These are phyloP conservation scores for Tetramorium bicarinatum DNA, from an alignment of 2,888 invertebrate genomes.

Conservation along the genomic window DNA sequence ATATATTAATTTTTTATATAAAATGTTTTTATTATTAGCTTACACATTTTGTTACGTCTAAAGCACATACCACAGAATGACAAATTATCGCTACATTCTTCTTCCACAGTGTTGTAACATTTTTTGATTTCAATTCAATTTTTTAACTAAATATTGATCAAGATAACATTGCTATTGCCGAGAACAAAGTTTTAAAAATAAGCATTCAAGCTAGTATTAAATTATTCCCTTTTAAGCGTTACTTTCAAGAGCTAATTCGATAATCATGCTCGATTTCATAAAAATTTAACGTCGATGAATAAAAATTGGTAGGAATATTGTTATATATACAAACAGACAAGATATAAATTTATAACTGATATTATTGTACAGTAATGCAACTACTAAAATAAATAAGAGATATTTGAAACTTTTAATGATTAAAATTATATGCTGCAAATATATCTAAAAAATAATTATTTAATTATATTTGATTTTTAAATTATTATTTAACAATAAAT, in stretches of 20 bases:
- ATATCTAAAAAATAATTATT: not conserved
- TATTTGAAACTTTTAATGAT: not conserved
- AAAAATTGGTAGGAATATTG: not conserved
- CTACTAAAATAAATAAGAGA: conserved; percentile 4
- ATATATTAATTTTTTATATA: conserved; percentile 2
- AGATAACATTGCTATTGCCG: not conserved
- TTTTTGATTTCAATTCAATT: not conserved
- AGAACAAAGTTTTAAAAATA: not conserved
- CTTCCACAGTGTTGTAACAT: not conserved
- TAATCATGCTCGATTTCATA: not conserved
- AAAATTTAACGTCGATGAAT: not conserved
- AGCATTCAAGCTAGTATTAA: not conserved
- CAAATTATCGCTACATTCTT: not conserved
- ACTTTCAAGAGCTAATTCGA: not conserved
- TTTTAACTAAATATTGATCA: conserved; percentile 25
- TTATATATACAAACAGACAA: not conserved
- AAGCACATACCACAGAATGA: not conserved
- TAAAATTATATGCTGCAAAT: not conserved
- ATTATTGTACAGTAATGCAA: not conserved
- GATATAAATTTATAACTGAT: not conserved
- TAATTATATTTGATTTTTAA: not conserved
- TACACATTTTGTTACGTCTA: conserved; percentile 9
- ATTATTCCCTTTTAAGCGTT: not conserved
- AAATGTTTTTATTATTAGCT: conserved; percentile 8
- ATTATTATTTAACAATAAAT: conserved; percentile 14